Evolutionary conservation across 1,140 invertebrate species (phyloP).

Genomic region (Drosophila ananassae): DNA sequence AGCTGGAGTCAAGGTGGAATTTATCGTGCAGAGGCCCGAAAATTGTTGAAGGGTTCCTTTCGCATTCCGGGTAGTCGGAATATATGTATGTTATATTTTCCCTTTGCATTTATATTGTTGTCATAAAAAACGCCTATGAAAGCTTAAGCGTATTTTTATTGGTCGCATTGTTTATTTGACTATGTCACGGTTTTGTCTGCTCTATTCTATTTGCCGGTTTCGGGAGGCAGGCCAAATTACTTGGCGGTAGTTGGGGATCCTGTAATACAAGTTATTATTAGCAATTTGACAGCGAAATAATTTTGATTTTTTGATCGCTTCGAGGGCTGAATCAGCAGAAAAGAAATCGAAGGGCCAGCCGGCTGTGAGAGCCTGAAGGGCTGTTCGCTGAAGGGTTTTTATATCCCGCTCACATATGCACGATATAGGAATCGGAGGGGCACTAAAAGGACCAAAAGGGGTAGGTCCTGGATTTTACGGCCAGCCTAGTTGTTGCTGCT

Average conservation of each 20-base stretch:
- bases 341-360: neutral
- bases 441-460: constrained; percentile 8
- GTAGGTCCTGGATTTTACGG: constrained; percentile 47
- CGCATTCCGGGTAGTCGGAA: constrained; percentile 3
- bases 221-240: constrained; percentile 10
- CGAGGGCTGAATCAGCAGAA: constrained; percentile 25
- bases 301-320: constrained; percentile 75
- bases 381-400: constrained; percentile 40
- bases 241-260: constrained; percentile 21
- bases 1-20: constrained; percentile 69
- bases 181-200: constrained; percentile 71
- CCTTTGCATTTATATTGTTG: constrained; percentile 83
- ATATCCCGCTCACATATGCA: constrained; percentile 35
- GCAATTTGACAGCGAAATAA: constrained; percentile 78
- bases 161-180: constrained; percentile 81
- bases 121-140: constrained; percentile 84
- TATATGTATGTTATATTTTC: constrained; percentile 48
- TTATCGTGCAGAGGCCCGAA: constrained; percentile 66
- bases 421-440: constrained; percentile 8
- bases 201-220: neutral
- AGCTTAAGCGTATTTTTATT: constrained; percentile 83
- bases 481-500: constrained; percentile 57
- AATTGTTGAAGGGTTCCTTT: constrained; percentile 73
- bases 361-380: neutral
- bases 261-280: constrained; percentile 82